Percentiles rank a stretch among this genome's conserved stretches.
Conservation (phyloP, 2,888 invertebrate genomes). For the Matsumyia berberina region DNA sequence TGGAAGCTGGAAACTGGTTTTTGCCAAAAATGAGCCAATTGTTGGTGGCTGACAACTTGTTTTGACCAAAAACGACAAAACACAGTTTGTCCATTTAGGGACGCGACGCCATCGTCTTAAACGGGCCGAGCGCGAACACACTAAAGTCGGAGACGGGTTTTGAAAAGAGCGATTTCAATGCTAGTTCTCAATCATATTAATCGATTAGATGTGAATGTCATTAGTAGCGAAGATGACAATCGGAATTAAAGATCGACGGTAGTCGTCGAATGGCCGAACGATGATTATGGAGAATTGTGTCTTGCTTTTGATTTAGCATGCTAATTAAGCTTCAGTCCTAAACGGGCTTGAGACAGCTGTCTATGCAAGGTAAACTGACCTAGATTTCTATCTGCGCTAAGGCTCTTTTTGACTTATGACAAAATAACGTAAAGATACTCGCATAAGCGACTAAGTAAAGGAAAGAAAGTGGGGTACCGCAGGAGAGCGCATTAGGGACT, state of each 20-base stretch:
- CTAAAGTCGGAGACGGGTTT: conserved; percentile 38
- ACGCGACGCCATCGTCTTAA: conserved; percentile 50
- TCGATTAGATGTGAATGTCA: conserved; percentile 62
- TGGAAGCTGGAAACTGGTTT: conserved; percentile 64
- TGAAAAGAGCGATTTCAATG: conserved; percentile 42
- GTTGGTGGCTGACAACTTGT: conserved; percentile 41
- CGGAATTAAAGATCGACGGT: conserved; percentile 27
- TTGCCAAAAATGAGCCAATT: conserved; percentile 54
- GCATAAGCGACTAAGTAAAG: too few relatives aligned
- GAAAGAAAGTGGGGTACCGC: too few relatives aligned
- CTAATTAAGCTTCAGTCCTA: conserved; percentile 30
- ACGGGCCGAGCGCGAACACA: conserved; percentile 27
- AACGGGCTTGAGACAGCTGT: background rate
- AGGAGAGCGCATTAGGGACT: too few relatives aligned
- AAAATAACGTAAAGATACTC: background rate
- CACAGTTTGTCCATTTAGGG: conserved; percentile 66
- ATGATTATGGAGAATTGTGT: conserved; percentile 20
- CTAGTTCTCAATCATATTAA: conserved; percentile 73
- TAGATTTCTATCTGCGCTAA: background rate
- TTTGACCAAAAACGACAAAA: conserved; percentile 53
- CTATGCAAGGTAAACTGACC: conserved; percentile 16
- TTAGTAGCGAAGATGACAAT: conserved; percentile 48
- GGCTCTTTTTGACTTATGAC: background rate
- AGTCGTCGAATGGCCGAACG: conserved; percentile 7
- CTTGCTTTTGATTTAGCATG: conserved; percentile 26